Evolutionary conservation across 2,113 vertebrate genomes (phyloP).

Genomic region (Caranx ignobilis): DNA sequence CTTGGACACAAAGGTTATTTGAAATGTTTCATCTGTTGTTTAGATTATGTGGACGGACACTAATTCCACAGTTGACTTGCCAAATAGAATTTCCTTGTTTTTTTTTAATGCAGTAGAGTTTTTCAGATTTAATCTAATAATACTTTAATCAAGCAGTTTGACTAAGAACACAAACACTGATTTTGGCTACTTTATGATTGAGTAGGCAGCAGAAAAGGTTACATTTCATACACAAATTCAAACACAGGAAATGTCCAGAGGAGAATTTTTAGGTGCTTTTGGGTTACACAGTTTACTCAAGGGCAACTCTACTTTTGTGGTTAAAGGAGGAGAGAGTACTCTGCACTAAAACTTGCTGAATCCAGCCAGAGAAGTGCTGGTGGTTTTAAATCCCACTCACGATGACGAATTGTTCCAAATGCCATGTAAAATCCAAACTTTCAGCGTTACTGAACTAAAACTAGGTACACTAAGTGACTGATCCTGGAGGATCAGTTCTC

Average conservation of each 20-base stretch:
- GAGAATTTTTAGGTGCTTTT: constrained; percentile 12
- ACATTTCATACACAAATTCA: not conserved
- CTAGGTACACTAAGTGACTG: not conserved
- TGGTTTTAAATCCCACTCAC: constrained; percentile 33
- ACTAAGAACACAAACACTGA: constrained; percentile 12
- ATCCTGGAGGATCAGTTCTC: not conserved
- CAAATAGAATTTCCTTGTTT: not conserved
- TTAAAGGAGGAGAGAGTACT: constrained; percentile 8
- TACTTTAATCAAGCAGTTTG: not conserved
- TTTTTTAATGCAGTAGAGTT: not conserved
- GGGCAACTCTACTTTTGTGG: constrained; percentile 20
- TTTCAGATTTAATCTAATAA: not conserved
- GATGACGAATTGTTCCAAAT: constrained; percentile 25
- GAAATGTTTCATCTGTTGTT: not conserved
- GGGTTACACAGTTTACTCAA: constrained; percentile 18
- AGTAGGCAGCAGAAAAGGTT: not conserved
- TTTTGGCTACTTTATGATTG: not conserved
- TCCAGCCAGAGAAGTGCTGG: constrained; percentile 7
- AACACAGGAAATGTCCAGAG: not conserved
- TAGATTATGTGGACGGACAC: not conserved
- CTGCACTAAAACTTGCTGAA: constrained; percentile 31
- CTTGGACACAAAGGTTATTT: not conserved
- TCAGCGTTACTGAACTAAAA: not conserved
- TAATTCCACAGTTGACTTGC: not conserved
- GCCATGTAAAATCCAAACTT: not conserved